A percentile compares a stretch with the other conserved stretches of the same genome.
phyloP scores from a whole-genome alignment of 2,797 vertebrate species.

The Fratercula arctica region DNA sequence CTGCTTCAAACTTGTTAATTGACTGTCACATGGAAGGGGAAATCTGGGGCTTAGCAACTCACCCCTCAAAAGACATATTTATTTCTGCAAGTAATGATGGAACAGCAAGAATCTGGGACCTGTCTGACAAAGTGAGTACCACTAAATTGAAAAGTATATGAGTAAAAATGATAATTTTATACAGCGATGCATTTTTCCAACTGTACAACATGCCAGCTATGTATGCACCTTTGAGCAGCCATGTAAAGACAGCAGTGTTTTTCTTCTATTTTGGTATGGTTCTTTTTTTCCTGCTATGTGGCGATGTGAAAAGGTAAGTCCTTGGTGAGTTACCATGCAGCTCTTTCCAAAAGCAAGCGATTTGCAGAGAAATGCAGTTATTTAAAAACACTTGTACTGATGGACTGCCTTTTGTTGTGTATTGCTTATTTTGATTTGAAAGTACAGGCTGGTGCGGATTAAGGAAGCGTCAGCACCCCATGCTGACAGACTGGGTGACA shows the following conservation, averaged over 20 bases:
- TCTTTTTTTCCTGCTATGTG: not conserved
- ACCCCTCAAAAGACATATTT: slow-evolving; percentile 92
- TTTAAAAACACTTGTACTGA: not conserved
- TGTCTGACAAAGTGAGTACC: slow-evolving; percentile 88
- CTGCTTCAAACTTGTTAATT: slow-evolving; percentile 94
- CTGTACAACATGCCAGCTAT: not conserved
- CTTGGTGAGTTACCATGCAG: not conserved
- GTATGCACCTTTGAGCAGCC: not conserved
- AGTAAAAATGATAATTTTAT: not conserved
- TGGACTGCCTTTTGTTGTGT: not conserved
- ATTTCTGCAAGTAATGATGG: slow-evolving; percentile 94
- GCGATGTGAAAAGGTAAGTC: not conserved
- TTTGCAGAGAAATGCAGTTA: not conserved
- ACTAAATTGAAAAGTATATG: fast-evolving
- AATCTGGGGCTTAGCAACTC: slow-evolving; percentile 94
- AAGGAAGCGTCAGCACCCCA: not conserved
- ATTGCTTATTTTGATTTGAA: not conserved
- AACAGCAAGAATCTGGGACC: slow-evolving; percentile 95
- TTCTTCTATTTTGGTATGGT: fast-evolving
- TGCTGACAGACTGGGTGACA: not conserved
- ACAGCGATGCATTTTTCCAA: not conserved
- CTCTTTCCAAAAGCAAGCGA: not conserved
- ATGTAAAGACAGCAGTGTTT: not conserved
- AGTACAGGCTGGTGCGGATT: not conserved
- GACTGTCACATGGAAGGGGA: slow-evolving; percentile 94